These are phyloP conservation scores for Trichonephila clavipes DNA, from an alignment of 1,140 invertebrate genomes.

Conservation along the genomic window DNA sequence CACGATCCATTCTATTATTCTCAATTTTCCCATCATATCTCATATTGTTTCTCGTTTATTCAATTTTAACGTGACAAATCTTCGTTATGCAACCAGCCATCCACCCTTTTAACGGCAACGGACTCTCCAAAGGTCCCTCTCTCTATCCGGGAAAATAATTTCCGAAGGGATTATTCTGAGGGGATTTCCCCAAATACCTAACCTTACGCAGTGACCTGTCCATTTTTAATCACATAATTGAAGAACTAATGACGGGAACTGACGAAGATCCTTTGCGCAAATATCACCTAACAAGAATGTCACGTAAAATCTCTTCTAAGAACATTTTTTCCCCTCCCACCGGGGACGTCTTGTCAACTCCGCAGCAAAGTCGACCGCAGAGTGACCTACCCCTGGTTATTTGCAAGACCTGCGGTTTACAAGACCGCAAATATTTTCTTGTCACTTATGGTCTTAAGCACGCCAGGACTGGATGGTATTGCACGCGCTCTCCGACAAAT, in stretches of 20 bases:
- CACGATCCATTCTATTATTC: no score
- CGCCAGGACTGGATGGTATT: constrained; percentile 5
- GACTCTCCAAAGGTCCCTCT: neutral
- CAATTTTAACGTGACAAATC: no score
- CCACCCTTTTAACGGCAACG: no score
- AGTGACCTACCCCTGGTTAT: neutral
- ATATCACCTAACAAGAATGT: constrained; percentile 5
- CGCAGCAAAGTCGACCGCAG: neutral
- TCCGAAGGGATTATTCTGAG: neutral
- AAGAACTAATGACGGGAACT: constrained; percentile 35
- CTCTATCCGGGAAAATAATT: neutral
- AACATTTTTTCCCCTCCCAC: neutral
- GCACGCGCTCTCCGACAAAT: neutral
- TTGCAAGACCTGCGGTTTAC: constrained; percentile 5
- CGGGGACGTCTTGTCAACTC: neutral
- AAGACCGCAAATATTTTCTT: constrained; percentile 40
- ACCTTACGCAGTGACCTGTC: neutral
- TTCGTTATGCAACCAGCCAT: no score
- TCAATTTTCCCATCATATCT: no score
- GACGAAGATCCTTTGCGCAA: constrained; percentile 32
- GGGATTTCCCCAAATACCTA: neutral
- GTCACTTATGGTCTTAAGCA: constrained; percentile 47
- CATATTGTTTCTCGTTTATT: no score
- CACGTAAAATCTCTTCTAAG: neutral
- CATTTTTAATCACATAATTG: constrained; percentile 28